Conservation (phyloP, 2,113 vertebrate species). For the Erythrocebus patas region DNA sequence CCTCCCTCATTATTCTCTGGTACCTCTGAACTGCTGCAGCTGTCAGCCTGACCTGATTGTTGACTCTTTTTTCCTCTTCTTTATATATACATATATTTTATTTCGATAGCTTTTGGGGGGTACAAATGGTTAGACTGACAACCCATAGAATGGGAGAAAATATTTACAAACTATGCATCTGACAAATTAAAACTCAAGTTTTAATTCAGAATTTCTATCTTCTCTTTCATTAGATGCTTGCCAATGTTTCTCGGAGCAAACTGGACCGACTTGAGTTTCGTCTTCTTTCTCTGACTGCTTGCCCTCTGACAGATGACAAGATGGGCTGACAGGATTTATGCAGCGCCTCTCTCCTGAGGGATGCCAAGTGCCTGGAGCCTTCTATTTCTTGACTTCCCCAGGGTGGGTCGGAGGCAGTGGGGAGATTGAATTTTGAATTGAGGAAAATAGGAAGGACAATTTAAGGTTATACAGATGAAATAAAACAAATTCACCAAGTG, state of each 20-base stretch:
- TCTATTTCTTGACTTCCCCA: not conserved
- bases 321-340: not conserved
- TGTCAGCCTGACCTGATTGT: not conserved
- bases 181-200: not conserved
- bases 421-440: not conserved
- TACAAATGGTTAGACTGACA: no score
- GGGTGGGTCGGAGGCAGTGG: no score
- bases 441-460: not conserved
- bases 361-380: not conserved
- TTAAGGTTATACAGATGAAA: not conserved
- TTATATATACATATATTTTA: no score
- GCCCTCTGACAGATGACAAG: not conserved
- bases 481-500: not conserved
- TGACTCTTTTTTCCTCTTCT: not conserved
- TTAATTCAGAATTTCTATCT: not conserved
- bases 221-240: not conserved
- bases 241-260: not conserved
- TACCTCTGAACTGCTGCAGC: not conserved
- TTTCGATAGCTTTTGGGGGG: no score
- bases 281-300: not conserved
- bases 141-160: no score
- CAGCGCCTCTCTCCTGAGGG: not conserved
- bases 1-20: not conserved
- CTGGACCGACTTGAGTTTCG: not conserved
- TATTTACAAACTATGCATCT: no score